Percentiles rank a stretch among this genome's conserved stretches.
These are phyloP conservation scores for Zenarchopterus dispar DNA, from an alignment of 2,797 vertebrate species.

Conservation along the genomic window DNA sequence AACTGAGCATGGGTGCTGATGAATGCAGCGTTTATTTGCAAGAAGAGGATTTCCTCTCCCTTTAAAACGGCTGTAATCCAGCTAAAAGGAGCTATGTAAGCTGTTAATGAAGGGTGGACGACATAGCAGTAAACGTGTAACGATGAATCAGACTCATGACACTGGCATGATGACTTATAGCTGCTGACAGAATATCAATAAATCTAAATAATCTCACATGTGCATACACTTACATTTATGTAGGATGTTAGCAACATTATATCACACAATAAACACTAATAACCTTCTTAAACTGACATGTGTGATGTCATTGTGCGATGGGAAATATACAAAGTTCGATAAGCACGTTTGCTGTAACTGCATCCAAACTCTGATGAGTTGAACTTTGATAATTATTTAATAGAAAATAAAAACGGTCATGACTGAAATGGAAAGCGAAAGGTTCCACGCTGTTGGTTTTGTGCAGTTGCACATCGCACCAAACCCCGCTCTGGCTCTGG, in stretches of 20 bases:
- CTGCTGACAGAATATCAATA: neutral
- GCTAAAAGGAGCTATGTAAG: neutral
- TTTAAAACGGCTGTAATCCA: constrained; percentile 2
- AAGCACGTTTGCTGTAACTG: neutral
- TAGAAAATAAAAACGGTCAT: neutral
- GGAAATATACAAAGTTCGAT: too few species aligned
- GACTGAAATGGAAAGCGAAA: constrained; percentile 5
- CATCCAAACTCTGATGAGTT: neutral
- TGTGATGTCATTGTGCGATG: too few species aligned
- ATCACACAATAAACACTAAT: neutral
- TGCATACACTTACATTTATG: neutral
- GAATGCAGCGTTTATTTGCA: neutral
- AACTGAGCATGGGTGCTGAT: neutral
- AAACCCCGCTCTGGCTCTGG: constrained; percentile 25
- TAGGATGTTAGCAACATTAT: neutral
- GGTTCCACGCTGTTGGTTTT: constrained; percentile 27
- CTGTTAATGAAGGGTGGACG: neutral
- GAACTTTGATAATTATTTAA: neutral
- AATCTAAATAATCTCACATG: neutral
- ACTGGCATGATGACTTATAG: neutral
- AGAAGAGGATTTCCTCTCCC: neutral
- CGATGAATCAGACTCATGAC: neutral
- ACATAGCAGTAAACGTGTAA: constrained; percentile 4
- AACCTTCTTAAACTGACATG: too few species aligned
- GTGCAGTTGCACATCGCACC: constrained; percentile 20